Evolutionary conservation across 2,113 vertebrate species (phyloP), one percentile per base, ranked within the genome.

Genomic region (Ciconia boyciana): DNA sequence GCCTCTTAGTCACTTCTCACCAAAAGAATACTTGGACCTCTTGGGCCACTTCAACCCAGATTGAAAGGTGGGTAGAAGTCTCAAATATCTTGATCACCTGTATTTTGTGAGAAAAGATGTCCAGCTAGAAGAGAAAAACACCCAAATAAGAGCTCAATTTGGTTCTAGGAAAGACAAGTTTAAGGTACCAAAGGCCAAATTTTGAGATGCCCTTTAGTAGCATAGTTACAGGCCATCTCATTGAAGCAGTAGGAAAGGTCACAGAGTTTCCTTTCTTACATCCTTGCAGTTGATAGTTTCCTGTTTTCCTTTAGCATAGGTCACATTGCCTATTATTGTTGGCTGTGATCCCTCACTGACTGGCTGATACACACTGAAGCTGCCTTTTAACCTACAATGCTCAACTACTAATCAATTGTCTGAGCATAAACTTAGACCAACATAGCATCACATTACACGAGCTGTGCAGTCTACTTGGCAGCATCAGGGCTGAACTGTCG

Each of bases 281-380:
- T 55, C 68, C 64, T 81, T 88, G 36, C 52, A 72, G 75, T 3
- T n/a, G 82, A 43, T 34, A 76, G 43, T 90, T 89, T 96, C 75
- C 90, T 95, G 75, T 88, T 92, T 96, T 96, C 80, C 68, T 88
- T 80, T 48, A 86, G 55, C 90, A 86, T 4, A 61, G 85, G 43
- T 83, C 87, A 86, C 31, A 51, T 17, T 80, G 54, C 22, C 36
- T 90, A 28, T 92, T 93, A 66, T n/a, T 58, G 43, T 24, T 94
- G 79, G 78, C 92, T 92, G 54, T 74, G 83, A 58, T 61, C 51
- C 78, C 62, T 91, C 79, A 24, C 54, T 26, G 61, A 6, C 46
- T 68, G 72, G 29, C 82, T 92, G 68, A 68, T 44, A 18, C 51
- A 81, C 49, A 43, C 29, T 92, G 39, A 71, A 81, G 26, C 72